These are phyloP conservation scores for Sebastes oblongus DNA, from an alignment of 2,797 vertebrate species.

Conservation along the genomic window DNA sequence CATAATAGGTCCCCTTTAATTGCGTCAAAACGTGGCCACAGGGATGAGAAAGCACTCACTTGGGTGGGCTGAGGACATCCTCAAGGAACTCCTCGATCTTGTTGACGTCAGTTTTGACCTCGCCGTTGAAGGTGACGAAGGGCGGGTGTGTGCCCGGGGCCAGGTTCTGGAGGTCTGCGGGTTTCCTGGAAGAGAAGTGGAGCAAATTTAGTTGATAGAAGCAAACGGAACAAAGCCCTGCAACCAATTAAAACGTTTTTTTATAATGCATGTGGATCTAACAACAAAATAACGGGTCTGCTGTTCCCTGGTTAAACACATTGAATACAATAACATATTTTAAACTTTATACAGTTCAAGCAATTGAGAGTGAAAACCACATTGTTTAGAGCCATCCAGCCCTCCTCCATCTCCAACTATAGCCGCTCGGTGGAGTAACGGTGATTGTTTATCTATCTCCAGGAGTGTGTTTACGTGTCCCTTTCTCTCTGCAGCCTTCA, in stretches of 20 bases:
- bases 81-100: conserved; percentile 99
- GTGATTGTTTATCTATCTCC: neutral
- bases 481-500: conserved; percentile 37
- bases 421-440: neutral
- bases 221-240: neutral
- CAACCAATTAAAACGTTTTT: neutral
- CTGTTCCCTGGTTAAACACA: neutral
- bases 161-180: conserved; percentile 96
- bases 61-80: conserved; percentile 94
- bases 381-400: neutral
- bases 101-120: conserved; percentile 98
- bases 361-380: neutral
- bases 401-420: neutral
- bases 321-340: neutral
- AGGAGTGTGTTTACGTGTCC: neutral
- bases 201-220: neutral
- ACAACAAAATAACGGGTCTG: neutral
- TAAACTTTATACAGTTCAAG: neutral
- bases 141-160: conserved; percentile 98
- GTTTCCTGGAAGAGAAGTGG: conserved; percentile 85
- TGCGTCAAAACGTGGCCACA: neutral
- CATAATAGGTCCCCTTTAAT: neutral
- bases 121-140: conserved; percentile 96
- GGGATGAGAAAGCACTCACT: conserved; percentile 82
- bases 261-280: neutral